Base-by-base conservation (phyloP, 2,113 vertebrate genomes). In the Crotalus tigris region DNA sequence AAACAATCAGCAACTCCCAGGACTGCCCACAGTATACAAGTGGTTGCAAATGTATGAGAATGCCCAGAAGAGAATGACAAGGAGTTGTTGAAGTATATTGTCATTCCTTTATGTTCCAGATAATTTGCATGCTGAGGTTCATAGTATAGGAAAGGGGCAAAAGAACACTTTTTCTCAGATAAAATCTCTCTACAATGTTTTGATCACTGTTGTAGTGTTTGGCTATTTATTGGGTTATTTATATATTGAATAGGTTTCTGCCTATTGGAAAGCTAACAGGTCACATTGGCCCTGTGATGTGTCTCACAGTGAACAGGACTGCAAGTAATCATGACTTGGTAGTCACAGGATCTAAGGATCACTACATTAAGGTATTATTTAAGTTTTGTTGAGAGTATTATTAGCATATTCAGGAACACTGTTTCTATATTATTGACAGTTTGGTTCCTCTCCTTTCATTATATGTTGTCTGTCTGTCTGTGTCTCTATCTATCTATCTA, bases 291-390 rank as follows among this genome's bases (percentile, higher is more conserved):
- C 98, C 99, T 0, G 99, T 99, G 95, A 99, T 99, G 98, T 99
- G 99, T 95, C 97, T 99, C 88, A 99, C 99, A 0, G 99, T 99
- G 94, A 98, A 98, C 94, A 98, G 98, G 96, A 99, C 98, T 0
- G 92, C 98, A 1, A 98, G 96, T 94, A 98, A 98, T 94, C 99
- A 98, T 3, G 99, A 99, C 96, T 98, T 99, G 96, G 99, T 99
- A 92, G 98, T 99, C 95, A 99, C 99, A 0, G 99, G 99, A 93
- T 99, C 99, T 94, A 99, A 99, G 95, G 99, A 99, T 96, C 99
- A 99, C 96, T 99, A 99, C 0, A 98, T 99, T 92, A 99, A 99
- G 99, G 99, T 99, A 97, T 64, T 61, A 29, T 24, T 6, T 39
- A 55, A n/a, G 6, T 69, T 59, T 81, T 92, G 39, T 17, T 61